Percentiles rank a stretch among this genome's conserved stretches.
These are phyloP conservation scores for Trichechus manatus DNA, from an alignment of 2,113 vertebrate genomes.

Conservation along the genomic window DNA sequence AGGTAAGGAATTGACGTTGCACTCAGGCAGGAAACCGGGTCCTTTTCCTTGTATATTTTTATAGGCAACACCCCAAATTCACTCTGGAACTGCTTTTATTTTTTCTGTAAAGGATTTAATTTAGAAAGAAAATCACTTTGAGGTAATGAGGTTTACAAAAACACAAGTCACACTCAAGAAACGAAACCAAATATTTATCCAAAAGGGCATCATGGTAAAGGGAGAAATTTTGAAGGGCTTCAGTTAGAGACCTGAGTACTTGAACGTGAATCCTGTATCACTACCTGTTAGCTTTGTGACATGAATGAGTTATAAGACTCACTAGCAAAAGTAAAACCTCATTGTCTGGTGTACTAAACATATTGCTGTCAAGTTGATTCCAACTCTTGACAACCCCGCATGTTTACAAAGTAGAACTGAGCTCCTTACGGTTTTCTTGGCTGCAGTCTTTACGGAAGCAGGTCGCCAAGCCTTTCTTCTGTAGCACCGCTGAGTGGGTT, in stretches of 20 bases:
- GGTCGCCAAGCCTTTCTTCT: background rate
- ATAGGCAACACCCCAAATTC: background rate
- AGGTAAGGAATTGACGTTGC: slow-evolving; percentile 71
- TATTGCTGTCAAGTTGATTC: background rate
- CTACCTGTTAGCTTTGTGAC: background rate
- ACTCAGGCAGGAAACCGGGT: slow-evolving; percentile 40
- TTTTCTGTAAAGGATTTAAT: slow-evolving; percentile 37
- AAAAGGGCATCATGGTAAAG: background rate
- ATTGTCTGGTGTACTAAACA: background rate
- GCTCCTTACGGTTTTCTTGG: background rate
- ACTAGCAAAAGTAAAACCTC: background rate
- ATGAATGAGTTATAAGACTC: background rate
- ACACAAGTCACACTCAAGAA: background rate
- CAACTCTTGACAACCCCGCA: background rate
- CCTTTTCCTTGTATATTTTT: slow-evolving; percentile 41
- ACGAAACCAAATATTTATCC: background rate
- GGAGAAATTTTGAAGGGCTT: background rate
- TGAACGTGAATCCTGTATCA: background rate
- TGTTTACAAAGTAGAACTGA: background rate
- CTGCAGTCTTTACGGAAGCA: background rate
- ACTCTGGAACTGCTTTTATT: background rate
- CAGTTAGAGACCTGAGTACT: background rate
- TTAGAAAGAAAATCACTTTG: slow-evolving; percentile 27
- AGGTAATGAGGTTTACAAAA: background rate
- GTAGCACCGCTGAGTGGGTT: background rate